Evolutionary conservation across 2,797 vertebrate species (phyloP).

Genomic region (Sphaeramia orbicularis): DNA sequence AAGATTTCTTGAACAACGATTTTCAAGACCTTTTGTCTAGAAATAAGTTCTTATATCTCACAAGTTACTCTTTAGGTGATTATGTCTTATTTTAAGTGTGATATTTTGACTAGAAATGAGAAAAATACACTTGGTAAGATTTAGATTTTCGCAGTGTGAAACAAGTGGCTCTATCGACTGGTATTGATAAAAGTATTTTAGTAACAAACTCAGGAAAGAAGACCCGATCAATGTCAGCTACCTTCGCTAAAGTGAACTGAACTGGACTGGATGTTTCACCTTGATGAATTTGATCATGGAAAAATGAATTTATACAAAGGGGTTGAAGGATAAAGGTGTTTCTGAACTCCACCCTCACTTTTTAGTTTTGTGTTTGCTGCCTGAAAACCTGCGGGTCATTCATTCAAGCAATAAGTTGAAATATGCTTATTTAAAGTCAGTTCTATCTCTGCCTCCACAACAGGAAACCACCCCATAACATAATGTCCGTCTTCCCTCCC

Average conservation of each 20-base stretch:
- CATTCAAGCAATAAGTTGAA: background rate
- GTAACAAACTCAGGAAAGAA: constrained; percentile 13
- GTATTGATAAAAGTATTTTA: constrained; percentile 1
- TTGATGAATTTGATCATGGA: background rate
- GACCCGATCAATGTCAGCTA: background rate
- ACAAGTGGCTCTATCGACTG: too few relatives aligned
- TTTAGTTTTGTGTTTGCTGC: background rate
- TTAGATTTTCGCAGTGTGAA: too few relatives aligned
- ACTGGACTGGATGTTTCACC: background rate
- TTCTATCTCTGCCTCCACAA: background rate
- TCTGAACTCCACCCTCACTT: background rate
- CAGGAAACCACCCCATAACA: background rate
- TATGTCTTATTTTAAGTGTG: too few relatives aligned
- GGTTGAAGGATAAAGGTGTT: background rate
- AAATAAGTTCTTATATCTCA: too few relatives aligned
- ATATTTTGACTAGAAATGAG: too few relatives aligned
- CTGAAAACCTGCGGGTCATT: background rate
- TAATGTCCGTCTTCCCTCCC: too few relatives aligned
- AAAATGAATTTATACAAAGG: background rate
- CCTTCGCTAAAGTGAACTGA: constrained; percentile 4
- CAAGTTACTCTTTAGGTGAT: too few relatives aligned
- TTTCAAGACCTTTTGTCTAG: too few relatives aligned
- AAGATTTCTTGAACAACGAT: too few relatives aligned
- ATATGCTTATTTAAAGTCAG: background rate
- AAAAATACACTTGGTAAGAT: too few relatives aligned